Conservation (phyloP, 2,888 invertebrate genomes). For the Helleia helle region DNA sequence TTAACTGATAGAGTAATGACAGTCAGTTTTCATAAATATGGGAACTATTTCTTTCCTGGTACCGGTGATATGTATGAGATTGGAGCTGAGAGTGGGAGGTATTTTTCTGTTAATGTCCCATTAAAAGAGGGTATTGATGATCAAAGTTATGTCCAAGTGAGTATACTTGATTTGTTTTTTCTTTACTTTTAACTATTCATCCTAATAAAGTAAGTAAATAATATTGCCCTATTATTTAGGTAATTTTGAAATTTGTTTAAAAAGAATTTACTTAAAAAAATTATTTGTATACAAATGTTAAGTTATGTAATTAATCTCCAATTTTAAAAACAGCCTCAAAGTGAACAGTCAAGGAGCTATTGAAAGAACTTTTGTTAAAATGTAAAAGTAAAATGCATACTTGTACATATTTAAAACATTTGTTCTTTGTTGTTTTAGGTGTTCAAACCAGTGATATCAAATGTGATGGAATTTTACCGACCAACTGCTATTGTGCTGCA, state of each 20-base stretch:
- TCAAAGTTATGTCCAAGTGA: constrained; percentile 86
- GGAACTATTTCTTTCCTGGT: constrained; percentile 97
- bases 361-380: no score
- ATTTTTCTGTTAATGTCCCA: constrained; percentile 98
- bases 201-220: no score
- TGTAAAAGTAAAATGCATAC: no score
- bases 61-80: constrained; percentile 99
- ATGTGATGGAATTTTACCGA: constrained; percentile 96
- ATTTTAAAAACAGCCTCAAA: no score
- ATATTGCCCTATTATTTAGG: no score
- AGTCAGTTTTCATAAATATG: constrained; percentile 98
- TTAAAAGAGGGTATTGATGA: constrained; percentile 98
- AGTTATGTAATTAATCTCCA: no score
- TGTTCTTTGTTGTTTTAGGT: constrained; percentile 66
- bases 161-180: neutral
- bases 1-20: constrained; percentile 98
- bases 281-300: no score
- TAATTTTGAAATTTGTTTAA: no score
- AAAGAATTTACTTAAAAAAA: no score
- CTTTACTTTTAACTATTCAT: neutral
- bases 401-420: no score
- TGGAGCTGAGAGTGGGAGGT: constrained; percentile 95
- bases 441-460: constrained; percentile 94
- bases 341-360: no score
- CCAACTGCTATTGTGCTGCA: constrained; percentile 98